Base-by-base conservation (phyloP, 1,140 invertebrate species). In the Orius insidiosus region DNA sequence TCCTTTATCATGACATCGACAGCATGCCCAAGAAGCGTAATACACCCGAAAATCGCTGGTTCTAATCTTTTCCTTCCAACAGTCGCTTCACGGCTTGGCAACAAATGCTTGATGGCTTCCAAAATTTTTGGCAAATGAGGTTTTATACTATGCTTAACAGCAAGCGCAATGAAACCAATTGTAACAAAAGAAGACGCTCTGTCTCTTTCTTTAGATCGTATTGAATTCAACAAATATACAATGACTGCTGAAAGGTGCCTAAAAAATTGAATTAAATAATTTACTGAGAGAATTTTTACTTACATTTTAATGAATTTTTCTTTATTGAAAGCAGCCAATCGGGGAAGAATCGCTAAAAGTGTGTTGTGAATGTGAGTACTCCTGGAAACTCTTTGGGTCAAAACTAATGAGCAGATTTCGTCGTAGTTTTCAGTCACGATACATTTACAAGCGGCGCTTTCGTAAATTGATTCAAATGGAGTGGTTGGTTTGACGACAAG, bases 271-370 rank as follows among this genome's bases (percentile, higher is more conserved):
- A 36, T 11, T 3, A 36, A 36, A 34, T 36, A 10, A 46, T n/a
- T n/a, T n/a, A n/a, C n/a, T n/a, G n/a, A 10, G 10, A 35, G 35
- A 3, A 32, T 13, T 24, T 30, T 7, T 33, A 50, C 53, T 57
- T 50, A 62, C 57, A 38, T 72, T 32, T 68, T 68, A 1, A 79
- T 70, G 55, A 95, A 96, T 31, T 74, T 71, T n/a, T 77, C 73
- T 45, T 77, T 79, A 60, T 90, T 80, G 54, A 97, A 94, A 9
- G 89, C 88, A 5, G 88, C 90, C n/a, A 98, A 62, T 45, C 92
- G 70, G n/a, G 94, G 94, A 49, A 98, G 67, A 34, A 97, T 74
- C 15, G 78, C 78, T 46, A 97, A 69, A 7, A 98, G 60, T 1
- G 84, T 76, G 57, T 90, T 82, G 55, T 96, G 90, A 24, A 96